phyloP scores from a whole-genome alignment of 2,888 invertebrate genomes.

The Cyclophora punctaria region DNA sequence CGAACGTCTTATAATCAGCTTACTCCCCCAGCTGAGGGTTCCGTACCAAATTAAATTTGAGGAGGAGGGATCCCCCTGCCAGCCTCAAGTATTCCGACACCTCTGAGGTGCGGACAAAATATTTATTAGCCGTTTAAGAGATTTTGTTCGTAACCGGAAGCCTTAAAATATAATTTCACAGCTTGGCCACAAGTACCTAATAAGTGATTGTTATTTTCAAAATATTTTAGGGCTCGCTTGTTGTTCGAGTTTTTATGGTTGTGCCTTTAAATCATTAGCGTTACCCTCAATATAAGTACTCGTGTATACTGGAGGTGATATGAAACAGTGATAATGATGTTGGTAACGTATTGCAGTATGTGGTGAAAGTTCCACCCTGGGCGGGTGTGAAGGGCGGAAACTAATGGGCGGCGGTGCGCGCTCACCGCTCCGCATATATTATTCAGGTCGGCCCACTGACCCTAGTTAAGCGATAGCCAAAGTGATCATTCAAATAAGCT shows the following conservation, averaged over 20 bases:
- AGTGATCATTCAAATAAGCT: constrained; percentile 17
- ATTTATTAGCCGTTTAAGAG: constrained; percentile 21
- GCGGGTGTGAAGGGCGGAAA: constrained; percentile 14
- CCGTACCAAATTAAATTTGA: constrained; percentile 18
- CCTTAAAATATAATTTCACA: neutral
- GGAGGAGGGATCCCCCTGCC: constrained; percentile 2
- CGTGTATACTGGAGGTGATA: no score
- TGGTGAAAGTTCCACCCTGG: neutral
- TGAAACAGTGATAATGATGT: no score
- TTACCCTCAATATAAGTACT: no score
- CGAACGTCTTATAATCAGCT: constrained; percentile 15
- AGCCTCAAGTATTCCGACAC: constrained; percentile 13
- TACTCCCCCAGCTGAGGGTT: constrained; percentile 10
- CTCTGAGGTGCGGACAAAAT: constrained; percentile 18
- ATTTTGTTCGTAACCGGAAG: constrained; percentile 14
- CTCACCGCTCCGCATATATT: constrained; percentile 13
- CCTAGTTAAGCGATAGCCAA: constrained; percentile 12
- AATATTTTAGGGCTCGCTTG: no score
- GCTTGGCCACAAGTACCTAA: no score
- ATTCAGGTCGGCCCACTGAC: constrained; percentile 15
- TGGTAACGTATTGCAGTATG: no score
- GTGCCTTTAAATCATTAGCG: no score
- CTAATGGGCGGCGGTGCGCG: constrained; percentile 15
- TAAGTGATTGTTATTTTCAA: no score
- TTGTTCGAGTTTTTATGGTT: no score